Conservation (phyloP, 2,888 invertebrate genomes). For the Barypeithes pellucidus region DNA sequence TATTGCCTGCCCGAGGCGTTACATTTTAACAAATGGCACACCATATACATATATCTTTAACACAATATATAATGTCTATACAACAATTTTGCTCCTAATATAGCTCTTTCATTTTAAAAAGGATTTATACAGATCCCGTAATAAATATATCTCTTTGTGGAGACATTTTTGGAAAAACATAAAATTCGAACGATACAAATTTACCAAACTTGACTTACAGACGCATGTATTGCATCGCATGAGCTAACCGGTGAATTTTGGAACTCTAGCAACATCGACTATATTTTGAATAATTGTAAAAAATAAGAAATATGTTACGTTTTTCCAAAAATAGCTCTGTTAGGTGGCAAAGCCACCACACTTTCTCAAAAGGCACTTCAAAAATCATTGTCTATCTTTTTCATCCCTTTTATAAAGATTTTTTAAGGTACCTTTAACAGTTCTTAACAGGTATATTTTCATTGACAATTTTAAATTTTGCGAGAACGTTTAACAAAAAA, state of each 20-base stretch:
- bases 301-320: constrained; percentile 41
- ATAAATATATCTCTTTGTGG: constrained; percentile 58
- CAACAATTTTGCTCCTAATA: constrained; percentile 60
- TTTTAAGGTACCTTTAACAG: constrained; percentile 48
- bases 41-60: constrained; percentile 69
- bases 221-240: too few relatives aligned
- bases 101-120: constrained; percentile 61
- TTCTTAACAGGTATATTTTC: constrained; percentile 40
- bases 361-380: constrained; percentile 64
- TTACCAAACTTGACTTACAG: too few relatives aligned
- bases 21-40: constrained; percentile 70
- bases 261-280: too few relatives aligned
- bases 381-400: constrained; percentile 64
- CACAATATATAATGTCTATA: constrained; percentile 67
- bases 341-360: constrained; percentile 31
- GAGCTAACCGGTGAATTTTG: too few relatives aligned
- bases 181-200: constrained; percentile 56
- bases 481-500: constrained; percentile 26
- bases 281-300: too few relatives aligned
- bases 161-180: constrained; percentile 24
- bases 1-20: constrained; percentile 67
- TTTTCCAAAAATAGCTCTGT: constrained; percentile 6
- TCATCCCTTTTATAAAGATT: constrained; percentile 50
- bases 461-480: constrained; percentile 36
- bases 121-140: constrained; percentile 61